A percentile compares a stretch with the other conserved stretches of the same genome.
Conservation (phyloP, 1,140 invertebrate species). For the Calephelis virginiensis region DNA sequence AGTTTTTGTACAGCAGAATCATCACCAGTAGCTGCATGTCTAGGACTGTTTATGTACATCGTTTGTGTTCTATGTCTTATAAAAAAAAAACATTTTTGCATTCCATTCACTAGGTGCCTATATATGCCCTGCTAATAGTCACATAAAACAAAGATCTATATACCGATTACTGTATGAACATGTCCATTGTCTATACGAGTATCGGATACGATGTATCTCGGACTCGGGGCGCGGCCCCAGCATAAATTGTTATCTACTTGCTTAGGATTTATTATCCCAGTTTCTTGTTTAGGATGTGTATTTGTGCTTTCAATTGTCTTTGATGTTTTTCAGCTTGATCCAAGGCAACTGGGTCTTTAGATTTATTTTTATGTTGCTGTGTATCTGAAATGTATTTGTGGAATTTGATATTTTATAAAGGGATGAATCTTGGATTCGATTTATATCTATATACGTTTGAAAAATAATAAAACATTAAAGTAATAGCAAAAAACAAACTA, state of each 20-base stretch:
- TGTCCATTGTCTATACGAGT: constrained; percentile 46
- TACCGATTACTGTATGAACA: constrained; percentile 42
- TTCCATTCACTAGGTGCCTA: too few relatives aligned
- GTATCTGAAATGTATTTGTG: too few relatives aligned
- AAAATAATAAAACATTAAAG: too few relatives aligned
- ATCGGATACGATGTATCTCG: constrained; percentile 51
- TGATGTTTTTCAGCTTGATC: constrained; percentile 12
- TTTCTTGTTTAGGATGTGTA: constrained; percentile 26
- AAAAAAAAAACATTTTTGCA: too few relatives aligned
- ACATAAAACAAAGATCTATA: constrained; percentile 14
- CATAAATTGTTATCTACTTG: constrained; percentile 43
- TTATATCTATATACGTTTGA: too few relatives aligned
- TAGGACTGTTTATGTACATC: too few relatives aligned
- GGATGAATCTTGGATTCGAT: too few relatives aligned
- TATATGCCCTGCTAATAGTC: neutral
- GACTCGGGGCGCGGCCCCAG: constrained; percentile 32
- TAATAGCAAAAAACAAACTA: too few relatives aligned
- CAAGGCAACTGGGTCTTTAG: constrained; percentile 3
- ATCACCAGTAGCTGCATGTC: too few relatives aligned
- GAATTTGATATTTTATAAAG: too few relatives aligned
- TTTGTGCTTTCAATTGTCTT: constrained; percentile 33
- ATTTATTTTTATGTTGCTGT: neutral
- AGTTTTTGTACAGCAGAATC: too few relatives aligned
- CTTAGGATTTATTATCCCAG: constrained; percentile 39
- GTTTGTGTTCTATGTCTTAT: too few relatives aligned